Evolutionary conservation across 2,888 invertebrate genomes (phyloP).

Genomic region (Acrobasis suavella): DNA sequence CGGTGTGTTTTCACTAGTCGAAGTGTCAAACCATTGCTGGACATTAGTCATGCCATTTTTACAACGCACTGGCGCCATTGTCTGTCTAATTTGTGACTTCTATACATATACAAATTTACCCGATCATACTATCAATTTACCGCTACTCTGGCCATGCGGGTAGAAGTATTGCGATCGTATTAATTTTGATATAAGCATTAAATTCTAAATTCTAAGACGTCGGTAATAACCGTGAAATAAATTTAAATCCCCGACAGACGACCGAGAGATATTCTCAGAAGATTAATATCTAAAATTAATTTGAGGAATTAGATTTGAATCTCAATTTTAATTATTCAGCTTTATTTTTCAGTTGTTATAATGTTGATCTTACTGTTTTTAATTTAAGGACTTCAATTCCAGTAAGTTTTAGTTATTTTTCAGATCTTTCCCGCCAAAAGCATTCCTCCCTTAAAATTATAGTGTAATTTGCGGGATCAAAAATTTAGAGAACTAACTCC

Average conservation of each 20-base stretch:
- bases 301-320: neutral
- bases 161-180: neutral
- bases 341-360: neutral
- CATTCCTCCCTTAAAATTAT: no score
- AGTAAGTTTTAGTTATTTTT: no score
- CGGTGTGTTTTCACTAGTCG: no score
- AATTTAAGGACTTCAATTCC: no score
- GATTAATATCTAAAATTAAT: conserved; percentile 1
- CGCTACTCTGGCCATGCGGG: conserved; percentile 1
- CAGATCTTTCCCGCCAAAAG: no score
- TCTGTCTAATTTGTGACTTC: neutral
- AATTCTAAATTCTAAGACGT: conserved; percentile 9
- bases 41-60: no score
- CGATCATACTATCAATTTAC: conserved; percentile 2
- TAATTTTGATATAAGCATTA: conserved; percentile 7
- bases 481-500: no score
- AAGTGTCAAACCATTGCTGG: no score
- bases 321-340: neutral
- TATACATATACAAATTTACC: neutral
- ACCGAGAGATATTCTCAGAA: neutral
- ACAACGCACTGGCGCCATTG: no score
- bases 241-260: neutral
- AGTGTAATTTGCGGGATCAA: no score
- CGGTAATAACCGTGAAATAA: conserved; percentile 11
- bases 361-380: no score